phyloP scores from a whole-genome alignment of 2,113 vertebrate species.

The Corythaixoides concolor region DNA sequence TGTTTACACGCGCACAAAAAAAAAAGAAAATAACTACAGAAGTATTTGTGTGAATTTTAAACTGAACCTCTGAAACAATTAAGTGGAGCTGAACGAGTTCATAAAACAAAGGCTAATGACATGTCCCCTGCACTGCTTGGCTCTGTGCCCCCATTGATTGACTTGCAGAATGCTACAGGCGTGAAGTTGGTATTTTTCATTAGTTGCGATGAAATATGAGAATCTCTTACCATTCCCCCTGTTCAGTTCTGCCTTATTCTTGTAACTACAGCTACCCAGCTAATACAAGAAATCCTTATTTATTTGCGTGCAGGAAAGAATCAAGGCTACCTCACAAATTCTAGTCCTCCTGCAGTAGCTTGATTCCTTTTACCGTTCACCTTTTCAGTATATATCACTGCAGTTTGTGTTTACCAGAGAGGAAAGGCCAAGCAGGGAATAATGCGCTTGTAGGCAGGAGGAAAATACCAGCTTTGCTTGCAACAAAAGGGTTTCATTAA shows the following conservation, averaged over 20 bases:
- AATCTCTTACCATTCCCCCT: background rate
- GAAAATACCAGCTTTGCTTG: background rate
- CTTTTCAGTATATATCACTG: background rate
- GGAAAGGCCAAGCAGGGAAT: background rate
- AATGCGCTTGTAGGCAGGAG: background rate
- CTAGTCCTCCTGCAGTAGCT: background rate
- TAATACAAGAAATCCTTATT: background rate
- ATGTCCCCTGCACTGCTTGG: slow-evolving; percentile 35
- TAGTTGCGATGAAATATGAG: slow-evolving; percentile 26
- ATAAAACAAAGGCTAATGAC: slow-evolving; percentile 54
- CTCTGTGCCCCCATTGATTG: slow-evolving; percentile 55
- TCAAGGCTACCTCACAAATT: background rate
- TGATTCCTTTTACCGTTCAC: background rate
- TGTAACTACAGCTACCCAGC: background rate
- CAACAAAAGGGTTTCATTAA: background rate
- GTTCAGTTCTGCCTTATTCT: background rate
- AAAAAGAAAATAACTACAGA: background rate
- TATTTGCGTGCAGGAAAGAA: background rate
- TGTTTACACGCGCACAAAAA: background rate
- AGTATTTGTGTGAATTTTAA: slow-evolving; percentile 15
- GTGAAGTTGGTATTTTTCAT: slow-evolving; percentile 57
- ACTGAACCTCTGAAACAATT: slow-evolving; percentile 20
- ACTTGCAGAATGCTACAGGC: slow-evolving; percentile 5
- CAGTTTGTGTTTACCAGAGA: background rate
- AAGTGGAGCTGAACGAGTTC: slow-evolving; percentile 24